These are phyloP conservation scores for Columbina picui DNA, from an alignment of 2,113 vertebrate species.

Conservation along the genomic window DNA sequence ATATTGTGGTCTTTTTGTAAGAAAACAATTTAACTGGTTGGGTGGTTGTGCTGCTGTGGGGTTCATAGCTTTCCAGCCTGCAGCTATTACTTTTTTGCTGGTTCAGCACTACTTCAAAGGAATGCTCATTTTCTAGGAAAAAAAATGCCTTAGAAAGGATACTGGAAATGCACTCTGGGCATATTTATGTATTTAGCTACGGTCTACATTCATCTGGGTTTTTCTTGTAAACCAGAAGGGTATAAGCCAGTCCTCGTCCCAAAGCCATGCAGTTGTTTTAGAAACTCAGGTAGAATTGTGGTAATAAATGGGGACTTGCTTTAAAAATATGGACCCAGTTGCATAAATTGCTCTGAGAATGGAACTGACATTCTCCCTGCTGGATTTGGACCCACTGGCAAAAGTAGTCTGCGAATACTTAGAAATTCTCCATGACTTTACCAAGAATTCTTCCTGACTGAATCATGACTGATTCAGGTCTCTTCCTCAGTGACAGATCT, in stretches of 20 bases:
- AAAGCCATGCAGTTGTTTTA: background rate
- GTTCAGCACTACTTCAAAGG: slow-evolving; percentile 3
- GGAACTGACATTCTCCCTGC: background rate
- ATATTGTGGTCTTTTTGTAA: background rate
- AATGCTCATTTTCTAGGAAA: background rate
- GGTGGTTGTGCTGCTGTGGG: background rate
- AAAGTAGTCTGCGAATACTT: background rate
- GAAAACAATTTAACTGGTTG: background rate
- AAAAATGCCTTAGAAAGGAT: background rate
- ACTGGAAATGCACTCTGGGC: background rate
- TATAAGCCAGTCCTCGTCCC: background rate
- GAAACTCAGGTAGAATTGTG: background rate
- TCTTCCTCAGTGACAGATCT: background rate
- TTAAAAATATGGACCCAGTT: background rate
- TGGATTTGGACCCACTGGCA: background rate
- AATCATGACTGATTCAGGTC: too few relatives aligned
- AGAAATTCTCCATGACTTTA: background rate
- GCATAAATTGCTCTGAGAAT: background rate
- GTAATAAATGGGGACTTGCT: background rate
- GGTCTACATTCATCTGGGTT: background rate
- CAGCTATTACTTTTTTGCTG: background rate
- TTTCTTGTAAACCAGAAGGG: background rate
- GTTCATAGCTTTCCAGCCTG: background rate
- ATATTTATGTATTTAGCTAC: background rate
- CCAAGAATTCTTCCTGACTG: too few relatives aligned